Percentiles rank a stretch among this genome's conserved stretches.
Evolutionary conservation across 1,140 invertebrate genomes (phyloP).

Genomic region (Conus betulinus): DNA sequence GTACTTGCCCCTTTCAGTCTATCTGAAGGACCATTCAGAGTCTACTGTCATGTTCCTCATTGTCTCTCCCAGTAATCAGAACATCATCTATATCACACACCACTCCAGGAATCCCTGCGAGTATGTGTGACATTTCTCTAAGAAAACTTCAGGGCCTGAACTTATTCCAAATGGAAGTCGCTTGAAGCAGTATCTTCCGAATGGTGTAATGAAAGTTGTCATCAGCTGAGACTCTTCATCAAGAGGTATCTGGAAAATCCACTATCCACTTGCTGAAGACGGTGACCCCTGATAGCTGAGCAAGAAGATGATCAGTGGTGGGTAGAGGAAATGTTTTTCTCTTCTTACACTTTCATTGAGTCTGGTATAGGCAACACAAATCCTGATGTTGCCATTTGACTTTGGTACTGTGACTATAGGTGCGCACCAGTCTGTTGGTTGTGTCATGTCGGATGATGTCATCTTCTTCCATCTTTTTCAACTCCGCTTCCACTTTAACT

Average conservation of each 20-base stretch:
- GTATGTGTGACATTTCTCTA: neutral
- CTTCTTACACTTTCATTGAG: slow-evolving; percentile 15
- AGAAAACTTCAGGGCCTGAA: slow-evolving; percentile 8
- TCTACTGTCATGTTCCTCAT: neutral
- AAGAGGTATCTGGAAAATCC: too few relatives aligned
- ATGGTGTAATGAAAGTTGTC: neutral
- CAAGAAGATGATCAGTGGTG: neutral
- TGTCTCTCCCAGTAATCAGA: neutral
- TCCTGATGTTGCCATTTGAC: too few relatives aligned
- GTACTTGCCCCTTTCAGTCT: neutral
- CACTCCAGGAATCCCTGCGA: neutral
- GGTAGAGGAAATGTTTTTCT: neutral
- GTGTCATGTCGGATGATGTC: too few relatives aligned
- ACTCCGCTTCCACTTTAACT: neutral
- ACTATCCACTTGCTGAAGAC: too few relatives aligned
- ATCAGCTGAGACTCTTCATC: neutral
- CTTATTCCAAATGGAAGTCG: neutral
- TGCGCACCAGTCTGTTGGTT: too few relatives aligned
- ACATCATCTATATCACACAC: neutral
- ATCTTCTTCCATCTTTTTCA: neutral
- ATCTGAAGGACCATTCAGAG: neutral
- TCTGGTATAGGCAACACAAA: too few relatives aligned
- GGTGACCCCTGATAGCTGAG: too few relatives aligned
- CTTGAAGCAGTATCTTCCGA: too few relatives aligned
- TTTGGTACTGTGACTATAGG: too few relatives aligned